phyloP scores from a whole-genome alignment of 2,797 vertebrate species.

The Hipposideros larvatus region DNA sequence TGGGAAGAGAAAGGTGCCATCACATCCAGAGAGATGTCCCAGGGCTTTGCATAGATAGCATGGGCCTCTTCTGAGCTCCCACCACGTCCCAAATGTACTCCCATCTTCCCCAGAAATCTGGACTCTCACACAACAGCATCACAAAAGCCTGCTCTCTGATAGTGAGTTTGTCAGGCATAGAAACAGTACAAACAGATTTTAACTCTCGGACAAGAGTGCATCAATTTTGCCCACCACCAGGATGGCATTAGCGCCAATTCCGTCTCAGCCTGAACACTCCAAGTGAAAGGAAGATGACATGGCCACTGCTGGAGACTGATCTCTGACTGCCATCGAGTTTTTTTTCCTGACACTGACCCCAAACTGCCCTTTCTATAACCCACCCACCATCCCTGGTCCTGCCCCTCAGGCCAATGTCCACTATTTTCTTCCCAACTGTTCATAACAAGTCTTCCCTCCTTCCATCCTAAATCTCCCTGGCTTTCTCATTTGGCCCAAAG shows the following conservation, averaged over 20 bases:
- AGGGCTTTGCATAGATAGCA: background rate
- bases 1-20: conserved; percentile 79
- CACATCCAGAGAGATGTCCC: conserved; percentile 42
- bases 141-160: background rate
- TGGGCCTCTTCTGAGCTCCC: background rate
- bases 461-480: background rate
- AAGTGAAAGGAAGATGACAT: background rate
- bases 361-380: background rate
- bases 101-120: background rate
- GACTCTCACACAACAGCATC: background rate
- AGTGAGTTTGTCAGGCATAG: background rate
- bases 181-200: background rate
- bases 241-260: background rate
- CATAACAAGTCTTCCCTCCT: background rate
- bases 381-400: background rate
- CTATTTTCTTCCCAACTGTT: background rate
- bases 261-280: background rate
- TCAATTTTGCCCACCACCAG: background rate
- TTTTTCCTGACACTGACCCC: background rate
- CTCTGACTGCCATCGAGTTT: background rate
- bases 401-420: background rate
- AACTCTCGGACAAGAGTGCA: background rate
- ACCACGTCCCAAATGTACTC: background rate
- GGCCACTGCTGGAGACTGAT: background rate
- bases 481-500: background rate